Conservation (phyloP, 2,113 vertebrate species). For the Typhlomys cinereus region DNA sequence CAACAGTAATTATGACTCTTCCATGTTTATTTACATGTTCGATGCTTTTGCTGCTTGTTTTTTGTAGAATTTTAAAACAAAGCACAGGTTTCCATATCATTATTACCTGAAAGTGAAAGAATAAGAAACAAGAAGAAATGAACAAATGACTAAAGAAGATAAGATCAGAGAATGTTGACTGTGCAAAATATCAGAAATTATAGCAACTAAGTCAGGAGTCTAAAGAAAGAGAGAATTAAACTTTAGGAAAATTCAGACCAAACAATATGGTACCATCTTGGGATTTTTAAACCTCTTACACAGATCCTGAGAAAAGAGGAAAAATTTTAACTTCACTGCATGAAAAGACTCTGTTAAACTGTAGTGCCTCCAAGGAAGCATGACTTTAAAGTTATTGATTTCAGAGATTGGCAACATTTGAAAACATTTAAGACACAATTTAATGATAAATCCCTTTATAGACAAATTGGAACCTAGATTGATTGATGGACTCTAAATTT, state of each 20-base stretch:
- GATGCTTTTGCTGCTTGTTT: no score
- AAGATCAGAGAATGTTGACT: neutral
- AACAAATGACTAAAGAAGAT: neutral
- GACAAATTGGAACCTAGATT: neutral
- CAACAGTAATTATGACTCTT: no score
- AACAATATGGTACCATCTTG: neutral
- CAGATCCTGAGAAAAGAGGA: neutral
- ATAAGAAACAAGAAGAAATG: neutral
- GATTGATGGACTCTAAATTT: neutral
- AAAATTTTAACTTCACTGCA: neutral
- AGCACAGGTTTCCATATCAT: no score
- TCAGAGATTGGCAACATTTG: neutral
- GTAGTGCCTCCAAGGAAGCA: neutral
- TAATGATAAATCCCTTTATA: neutral
- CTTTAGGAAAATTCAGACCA: neutral
- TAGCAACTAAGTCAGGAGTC: neutral
- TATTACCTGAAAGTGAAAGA: neutral
- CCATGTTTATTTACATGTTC: no score
- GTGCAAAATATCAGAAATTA: neutral
- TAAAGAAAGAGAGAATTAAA: neutral
- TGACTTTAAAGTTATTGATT: neutral
- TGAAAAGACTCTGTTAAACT: neutral
- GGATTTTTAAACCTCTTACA: neutral
- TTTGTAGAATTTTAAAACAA: no score
- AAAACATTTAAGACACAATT: neutral